Conservation (phyloP, 2,113 vertebrate species). For the Neodontobutis hainanensis region DNA sequence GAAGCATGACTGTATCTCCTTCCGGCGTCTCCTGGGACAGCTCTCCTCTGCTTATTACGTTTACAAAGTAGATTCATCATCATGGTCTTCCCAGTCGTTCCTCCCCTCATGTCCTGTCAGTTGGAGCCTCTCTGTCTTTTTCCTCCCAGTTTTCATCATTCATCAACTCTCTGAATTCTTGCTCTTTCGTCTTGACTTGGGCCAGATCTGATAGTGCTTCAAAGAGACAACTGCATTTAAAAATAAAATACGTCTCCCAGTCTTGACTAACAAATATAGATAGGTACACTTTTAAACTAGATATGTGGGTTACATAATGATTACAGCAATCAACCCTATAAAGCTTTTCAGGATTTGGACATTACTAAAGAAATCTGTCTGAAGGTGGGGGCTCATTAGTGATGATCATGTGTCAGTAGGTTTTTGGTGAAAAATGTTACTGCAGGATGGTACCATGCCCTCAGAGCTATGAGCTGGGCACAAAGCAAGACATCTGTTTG, state of each 20-base stretch:
- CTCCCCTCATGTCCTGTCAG: constrained; percentile 14
- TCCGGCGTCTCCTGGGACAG: constrained; percentile 8
- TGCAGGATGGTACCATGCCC: too few relatives aligned
- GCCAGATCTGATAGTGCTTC: constrained; percentile 46
- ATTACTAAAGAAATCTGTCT: too few relatives aligned
- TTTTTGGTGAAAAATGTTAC: too few relatives aligned
- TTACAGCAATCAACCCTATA: too few relatives aligned
- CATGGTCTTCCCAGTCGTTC: constrained; percentile 16
- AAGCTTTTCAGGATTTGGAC: too few relatives aligned
- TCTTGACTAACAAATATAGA: constrained; percentile 17
- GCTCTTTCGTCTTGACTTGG: not conserved
- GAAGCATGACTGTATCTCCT: constrained; percentile 28
- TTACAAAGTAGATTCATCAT: constrained; percentile 29
- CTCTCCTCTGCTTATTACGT: constrained; percentile 10
- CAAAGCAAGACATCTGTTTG: too few relatives aligned
- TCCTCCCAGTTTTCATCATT: constrained; percentile 41
- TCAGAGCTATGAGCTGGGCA: too few relatives aligned
- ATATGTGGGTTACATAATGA: not conserved
- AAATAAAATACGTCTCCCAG: not conserved
- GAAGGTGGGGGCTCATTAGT: too few relatives aligned
- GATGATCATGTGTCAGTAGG: too few relatives aligned
- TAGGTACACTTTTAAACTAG: not conserved
- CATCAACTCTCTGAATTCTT: constrained; percentile 16
- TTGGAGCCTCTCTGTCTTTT: constrained; percentile 8
- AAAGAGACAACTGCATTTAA: constrained; percentile 18